These are phyloP conservation scores for Aleiodes leptofemur DNA, from an alignment of 2,888 invertebrate genomes.

Conservation along the genomic window DNA sequence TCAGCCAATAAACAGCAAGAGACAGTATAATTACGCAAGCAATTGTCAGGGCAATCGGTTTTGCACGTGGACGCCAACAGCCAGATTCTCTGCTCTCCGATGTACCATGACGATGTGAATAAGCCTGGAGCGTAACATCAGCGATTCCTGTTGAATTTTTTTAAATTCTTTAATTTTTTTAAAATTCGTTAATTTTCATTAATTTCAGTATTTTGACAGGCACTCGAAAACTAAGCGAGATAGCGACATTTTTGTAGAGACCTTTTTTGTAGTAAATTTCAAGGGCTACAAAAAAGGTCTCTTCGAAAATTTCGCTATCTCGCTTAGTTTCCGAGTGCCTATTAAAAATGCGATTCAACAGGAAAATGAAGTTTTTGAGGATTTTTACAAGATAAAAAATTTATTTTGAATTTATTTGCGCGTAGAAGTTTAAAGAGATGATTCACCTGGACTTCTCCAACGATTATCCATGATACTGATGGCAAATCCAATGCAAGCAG, in stretches of 20 bases:
- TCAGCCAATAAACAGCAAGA: slow-evolving; percentile 63
- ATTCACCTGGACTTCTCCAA: slow-evolving; percentile 53
- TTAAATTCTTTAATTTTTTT: not conserved
- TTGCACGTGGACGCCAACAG: slow-evolving; percentile 58
- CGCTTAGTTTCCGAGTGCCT: no score
- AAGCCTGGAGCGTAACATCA: slow-evolving; percentile 62
- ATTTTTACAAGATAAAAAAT: slow-evolving; percentile 5
- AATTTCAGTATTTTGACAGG: not conserved
- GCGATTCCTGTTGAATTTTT: slow-evolving; percentile 56
- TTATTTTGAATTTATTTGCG: slow-evolving; percentile 5
- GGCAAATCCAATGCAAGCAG: not conserved
- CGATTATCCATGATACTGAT: slow-evolving; percentile 51
- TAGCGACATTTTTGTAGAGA: no score
- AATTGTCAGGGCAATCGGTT: slow-evolving; percentile 57
- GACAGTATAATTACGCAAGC: slow-evolving; percentile 55
- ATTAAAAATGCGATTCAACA: no score
- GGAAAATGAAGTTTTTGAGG: not conserved
- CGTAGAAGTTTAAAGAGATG: not conserved
- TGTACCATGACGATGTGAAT: slow-evolving; percentile 56
- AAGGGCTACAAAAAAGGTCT: no score
- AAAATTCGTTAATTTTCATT: not conserved
- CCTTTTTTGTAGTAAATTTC: no score
- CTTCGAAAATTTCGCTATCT: no score
- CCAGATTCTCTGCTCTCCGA: slow-evolving; percentile 34
- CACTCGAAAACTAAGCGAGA: not conserved